Evolutionary conservation across 1,140 invertebrate species (phyloP).

Genomic region (Matsumurasca onukii): DNA sequence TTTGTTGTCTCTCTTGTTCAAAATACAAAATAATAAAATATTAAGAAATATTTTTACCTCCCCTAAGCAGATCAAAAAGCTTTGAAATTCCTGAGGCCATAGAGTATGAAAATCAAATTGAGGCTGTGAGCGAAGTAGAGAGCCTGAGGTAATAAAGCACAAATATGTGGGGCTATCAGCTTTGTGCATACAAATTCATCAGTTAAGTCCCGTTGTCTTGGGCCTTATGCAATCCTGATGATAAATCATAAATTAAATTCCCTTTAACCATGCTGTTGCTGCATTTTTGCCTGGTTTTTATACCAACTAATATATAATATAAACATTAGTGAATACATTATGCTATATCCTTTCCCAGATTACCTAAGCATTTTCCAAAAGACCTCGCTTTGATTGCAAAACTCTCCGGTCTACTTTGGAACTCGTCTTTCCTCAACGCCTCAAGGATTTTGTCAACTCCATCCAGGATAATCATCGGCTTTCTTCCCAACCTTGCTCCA

Average conservation of each 20-base stretch:
- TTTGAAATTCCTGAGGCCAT: too few relatives aligned
- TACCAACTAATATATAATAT: neutral
- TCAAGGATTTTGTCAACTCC: constrained; percentile 32
- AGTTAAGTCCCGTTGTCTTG: neutral
- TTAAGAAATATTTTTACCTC: too few relatives aligned
- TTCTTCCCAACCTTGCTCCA: neutral
- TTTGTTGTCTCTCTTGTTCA: too few relatives aligned
- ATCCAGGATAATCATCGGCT: constrained; percentile 27
- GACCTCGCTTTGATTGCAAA: neutral
- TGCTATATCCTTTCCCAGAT: neutral
- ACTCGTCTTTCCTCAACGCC: constrained; percentile 38
- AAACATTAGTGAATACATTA: neutral
- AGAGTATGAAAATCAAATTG: too few relatives aligned
- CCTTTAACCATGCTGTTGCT: neutral
- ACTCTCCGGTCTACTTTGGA: constrained; percentile 32
- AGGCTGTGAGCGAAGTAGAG: too few relatives aligned
- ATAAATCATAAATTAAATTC: neutral
- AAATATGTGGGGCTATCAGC: too few relatives aligned
- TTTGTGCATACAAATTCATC: neutral
- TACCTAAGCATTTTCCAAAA: constrained; percentile 1
- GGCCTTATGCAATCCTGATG: neutral
- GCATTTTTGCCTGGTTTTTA: neutral
- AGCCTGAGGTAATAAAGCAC: too few relatives aligned
- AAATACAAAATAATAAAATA: too few relatives aligned
- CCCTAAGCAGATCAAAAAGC: too few relatives aligned